phyloP scores from a whole-genome alignment of 2,113 vertebrate genomes.

The Cyprinus carpio region DNA sequence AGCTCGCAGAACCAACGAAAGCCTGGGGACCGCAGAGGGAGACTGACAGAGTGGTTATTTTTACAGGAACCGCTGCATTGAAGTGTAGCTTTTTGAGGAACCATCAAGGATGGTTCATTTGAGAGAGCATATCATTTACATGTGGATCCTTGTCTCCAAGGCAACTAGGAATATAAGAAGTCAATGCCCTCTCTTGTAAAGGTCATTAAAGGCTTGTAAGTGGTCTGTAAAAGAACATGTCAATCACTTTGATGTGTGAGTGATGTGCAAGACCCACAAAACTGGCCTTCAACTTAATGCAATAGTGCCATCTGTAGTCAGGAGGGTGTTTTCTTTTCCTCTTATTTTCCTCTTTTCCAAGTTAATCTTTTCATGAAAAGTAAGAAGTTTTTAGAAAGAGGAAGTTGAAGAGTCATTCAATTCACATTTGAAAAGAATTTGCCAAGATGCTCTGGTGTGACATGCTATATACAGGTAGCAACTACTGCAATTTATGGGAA shows the following conservation, averaged over 20 bases:
- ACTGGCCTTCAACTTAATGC: slow-evolving; percentile 60
- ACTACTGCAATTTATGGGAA: background rate
- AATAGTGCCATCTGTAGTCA: slow-evolving; percentile 79
- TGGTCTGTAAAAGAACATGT: slow-evolving; percentile 57
- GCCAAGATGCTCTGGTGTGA: too few relatives aligned
- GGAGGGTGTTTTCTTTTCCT: slow-evolving; percentile 48
- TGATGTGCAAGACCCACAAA: slow-evolving; percentile 49
- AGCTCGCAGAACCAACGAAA: slow-evolving; percentile 67
- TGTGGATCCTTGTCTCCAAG: slow-evolving; percentile 40
- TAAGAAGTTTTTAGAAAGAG: background rate
- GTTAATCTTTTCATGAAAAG: background rate
- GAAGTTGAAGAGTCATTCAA: background rate
- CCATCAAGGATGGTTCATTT: slow-evolving; percentile 61
- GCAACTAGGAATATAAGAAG: slow-evolving; percentile 47
- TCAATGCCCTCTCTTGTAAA: slow-evolving; percentile 50
- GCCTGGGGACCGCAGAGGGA: slow-evolving; percentile 58
- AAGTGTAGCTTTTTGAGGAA: slow-evolving; percentile 62
- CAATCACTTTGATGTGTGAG: slow-evolving; percentile 64
- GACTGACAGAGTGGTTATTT: slow-evolving; percentile 66
- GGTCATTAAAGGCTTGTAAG: slow-evolving; percentile 64
- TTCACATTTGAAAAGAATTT: background rate
- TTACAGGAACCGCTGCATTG: slow-evolving; percentile 62
- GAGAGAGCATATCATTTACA: slow-evolving; percentile 51
- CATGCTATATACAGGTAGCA: background rate
- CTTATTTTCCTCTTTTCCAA: background rate